Percentiles rank a stretch among this genome's conserved stretches.
Conservation (phyloP, 2,113 vertebrate species). For the Rhineura floridana region DNA sequence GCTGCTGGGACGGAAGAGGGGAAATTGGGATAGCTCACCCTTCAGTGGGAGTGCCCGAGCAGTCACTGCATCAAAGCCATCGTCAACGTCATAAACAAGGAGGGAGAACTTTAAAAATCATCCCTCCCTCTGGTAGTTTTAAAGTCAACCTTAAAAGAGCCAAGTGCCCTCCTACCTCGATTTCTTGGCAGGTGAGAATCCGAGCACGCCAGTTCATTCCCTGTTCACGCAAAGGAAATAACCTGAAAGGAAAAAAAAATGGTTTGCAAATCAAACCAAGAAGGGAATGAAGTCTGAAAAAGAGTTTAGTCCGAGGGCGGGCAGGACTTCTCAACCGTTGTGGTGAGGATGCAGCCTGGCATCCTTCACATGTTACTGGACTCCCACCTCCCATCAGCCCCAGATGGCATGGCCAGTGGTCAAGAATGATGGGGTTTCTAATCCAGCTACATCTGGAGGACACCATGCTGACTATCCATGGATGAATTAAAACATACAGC, state of each 20-base stretch:
- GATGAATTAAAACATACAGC: not conserved
- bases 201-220: slow-evolving; percentile 92
- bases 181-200: slow-evolving; percentile 88
- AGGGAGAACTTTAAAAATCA: rapidly evolving
- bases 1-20: not conserved
- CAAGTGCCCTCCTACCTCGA: slow-evolving; percentile 79
- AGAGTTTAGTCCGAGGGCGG: not conserved
- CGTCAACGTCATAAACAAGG: too few species aligned
- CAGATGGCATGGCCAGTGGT: not conserved
- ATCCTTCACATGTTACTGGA: not conserved
- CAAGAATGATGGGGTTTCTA: not conserved
- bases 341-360: not conserved
- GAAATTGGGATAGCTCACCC: not conserved
- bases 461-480: not conserved
- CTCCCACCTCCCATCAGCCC: not conserved
- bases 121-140: too few species aligned
- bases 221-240: slow-evolving; percentile 92
- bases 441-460: not conserved
- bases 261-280: slow-evolving; percentile 1
- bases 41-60: not conserved
- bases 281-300: not conserved
- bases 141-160: rapidly evolving
- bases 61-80: not conserved
- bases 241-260: slow-evolving; percentile 75
- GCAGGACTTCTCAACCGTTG: not conserved